Percentiles rank a stretch among this genome's conserved stretches.
Conservation (phyloP, 2,888 invertebrate species). For the Neria commutata region DNA sequence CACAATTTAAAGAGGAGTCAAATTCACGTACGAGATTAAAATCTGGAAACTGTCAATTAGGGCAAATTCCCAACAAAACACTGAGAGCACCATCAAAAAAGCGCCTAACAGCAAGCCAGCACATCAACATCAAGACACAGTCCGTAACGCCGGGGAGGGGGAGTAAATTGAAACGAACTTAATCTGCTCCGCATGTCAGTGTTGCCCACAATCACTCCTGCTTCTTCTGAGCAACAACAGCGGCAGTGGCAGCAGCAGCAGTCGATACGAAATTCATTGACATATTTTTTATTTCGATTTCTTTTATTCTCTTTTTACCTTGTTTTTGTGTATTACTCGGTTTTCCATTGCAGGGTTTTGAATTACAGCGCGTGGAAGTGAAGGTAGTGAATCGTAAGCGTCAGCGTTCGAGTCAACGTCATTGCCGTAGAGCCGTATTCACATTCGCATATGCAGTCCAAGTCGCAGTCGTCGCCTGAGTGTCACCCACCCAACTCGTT, state of each 20-base stretch:
- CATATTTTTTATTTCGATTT: constrained; percentile 35
- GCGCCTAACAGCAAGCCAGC: background rate
- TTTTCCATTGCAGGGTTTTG: constrained; percentile 9
- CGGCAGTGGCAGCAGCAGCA: constrained; percentile 16
- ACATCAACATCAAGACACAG: no score
- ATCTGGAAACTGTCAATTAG: constrained; percentile 59
- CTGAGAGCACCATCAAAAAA: background rate
- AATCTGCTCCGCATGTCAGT: constrained; percentile 27
- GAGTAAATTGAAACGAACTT: constrained; percentile 25
- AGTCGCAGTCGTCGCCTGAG: background rate
- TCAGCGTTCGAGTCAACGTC: no score
- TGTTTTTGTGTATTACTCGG: constrained; percentile 4
- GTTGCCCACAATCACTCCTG: constrained; percentile 13
- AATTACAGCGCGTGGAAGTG: no score
- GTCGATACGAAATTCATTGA: constrained; percentile 47
- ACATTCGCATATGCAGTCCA: constrained; percentile 41
- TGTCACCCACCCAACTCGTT: constrained; percentile 8
- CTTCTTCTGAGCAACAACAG: no score
- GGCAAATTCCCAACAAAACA: constrained; percentile 52
- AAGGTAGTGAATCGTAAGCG: no score
- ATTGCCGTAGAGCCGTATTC: constrained; percentile 34
- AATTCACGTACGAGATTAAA: constrained; percentile 50
- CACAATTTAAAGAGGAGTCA: constrained; percentile 24
- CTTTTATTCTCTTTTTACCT: constrained; percentile 5
- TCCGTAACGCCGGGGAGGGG: no score